Percentiles rank a stretch among this genome's conserved stretches.
phyloP scores from a whole-genome alignment of 2,888 invertebrate species.

The Spilosoma lubricipeda region DNA sequence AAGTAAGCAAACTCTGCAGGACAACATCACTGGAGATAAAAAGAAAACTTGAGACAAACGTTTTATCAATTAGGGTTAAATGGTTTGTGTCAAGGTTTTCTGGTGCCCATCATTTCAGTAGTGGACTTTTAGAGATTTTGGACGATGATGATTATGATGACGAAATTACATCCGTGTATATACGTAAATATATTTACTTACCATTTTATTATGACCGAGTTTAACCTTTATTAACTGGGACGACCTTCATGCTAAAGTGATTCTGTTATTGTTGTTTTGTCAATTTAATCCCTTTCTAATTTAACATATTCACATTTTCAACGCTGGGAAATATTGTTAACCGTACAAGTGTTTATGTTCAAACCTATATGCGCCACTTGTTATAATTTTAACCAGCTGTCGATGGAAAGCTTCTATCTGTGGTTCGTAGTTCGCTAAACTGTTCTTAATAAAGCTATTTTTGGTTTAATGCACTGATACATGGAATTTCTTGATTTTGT shows the following conservation, averaged over 20 bases:
- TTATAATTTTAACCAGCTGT: background rate
- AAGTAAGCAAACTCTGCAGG: no score
- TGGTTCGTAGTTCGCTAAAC: background rate
- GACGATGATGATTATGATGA: no score
- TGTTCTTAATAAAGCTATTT: background rate
- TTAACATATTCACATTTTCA: background rate
- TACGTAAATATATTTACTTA: background rate
- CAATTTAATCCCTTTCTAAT: background rate
- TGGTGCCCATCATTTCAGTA: no score
- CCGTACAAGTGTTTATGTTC: background rate
- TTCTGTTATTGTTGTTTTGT: background rate
- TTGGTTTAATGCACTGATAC: background rate
- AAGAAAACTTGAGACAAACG: no score
- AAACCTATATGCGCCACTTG: background rate
- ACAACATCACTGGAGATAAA: no score
- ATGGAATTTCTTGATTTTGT: background rate
- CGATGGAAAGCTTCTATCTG: background rate
- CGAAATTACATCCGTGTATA: background rate
- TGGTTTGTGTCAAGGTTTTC: no score
- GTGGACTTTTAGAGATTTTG: no score
- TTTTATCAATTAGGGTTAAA: no score
- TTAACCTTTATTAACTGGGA: background rate
- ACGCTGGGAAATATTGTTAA: background rate
- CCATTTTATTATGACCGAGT: background rate
- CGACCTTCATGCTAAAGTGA: background rate